These are phyloP conservation scores for Phylloscopus collybita DNA, from an alignment of 2,797 vertebrate species.

Conservation along the genomic window DNA sequence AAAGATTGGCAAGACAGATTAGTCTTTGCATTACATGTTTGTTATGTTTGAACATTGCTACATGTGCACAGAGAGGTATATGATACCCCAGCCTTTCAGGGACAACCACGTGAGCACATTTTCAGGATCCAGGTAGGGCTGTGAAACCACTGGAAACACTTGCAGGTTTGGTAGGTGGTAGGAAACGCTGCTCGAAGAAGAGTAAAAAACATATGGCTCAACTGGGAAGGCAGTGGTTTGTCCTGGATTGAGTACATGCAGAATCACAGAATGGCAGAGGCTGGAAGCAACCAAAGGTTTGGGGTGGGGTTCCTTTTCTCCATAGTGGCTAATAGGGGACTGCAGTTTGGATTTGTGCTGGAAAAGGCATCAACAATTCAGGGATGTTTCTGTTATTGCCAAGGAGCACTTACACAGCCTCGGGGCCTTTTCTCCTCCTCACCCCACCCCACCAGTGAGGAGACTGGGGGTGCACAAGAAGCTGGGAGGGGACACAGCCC, in stretches of 20 bases:
- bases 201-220: neutral
- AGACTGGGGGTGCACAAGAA: neutral
- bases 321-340: neutral
- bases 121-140: neutral
- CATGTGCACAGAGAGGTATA: neutral
- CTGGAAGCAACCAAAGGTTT: neutral
- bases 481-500: neutral
- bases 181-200: neutral
- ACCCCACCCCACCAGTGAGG: neutral
- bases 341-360: neutral
- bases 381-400: neutral
- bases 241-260: neutral
- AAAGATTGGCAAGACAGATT: neutral
- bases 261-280: neutral
- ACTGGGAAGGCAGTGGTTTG: neutral
- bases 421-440: neutral
- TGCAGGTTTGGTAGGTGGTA: neutral
- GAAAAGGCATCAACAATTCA: neutral
- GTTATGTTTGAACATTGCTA: neutral
- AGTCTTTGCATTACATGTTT: neutral
- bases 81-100: neutral
- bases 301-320: neutral
- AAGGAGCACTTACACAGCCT: neutral
- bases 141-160: neutral
- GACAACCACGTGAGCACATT: neutral